These are phyloP conservation scores for Orchestes rusci DNA, from an alignment of 2,888 invertebrate genomes.

Conservation along the genomic window DNA sequence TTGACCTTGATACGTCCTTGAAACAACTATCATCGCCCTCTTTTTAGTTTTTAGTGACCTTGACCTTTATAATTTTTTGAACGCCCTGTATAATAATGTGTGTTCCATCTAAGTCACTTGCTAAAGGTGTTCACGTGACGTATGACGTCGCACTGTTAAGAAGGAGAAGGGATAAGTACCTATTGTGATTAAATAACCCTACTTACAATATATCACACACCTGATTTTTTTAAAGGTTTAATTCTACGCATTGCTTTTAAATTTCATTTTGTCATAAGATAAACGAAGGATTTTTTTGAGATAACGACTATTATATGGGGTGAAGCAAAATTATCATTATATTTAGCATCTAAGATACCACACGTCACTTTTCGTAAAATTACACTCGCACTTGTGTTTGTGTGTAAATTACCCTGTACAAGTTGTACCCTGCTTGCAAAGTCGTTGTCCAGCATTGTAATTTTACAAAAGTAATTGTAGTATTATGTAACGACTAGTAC, in stretches of 20 bases:
- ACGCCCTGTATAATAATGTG: too few species aligned
- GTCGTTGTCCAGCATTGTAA: too few species aligned
- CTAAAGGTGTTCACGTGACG: too few species aligned
- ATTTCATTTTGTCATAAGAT: conserved; percentile 33
- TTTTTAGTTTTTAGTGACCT: too few species aligned
- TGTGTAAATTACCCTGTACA: not conserved
- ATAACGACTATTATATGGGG: not conserved
- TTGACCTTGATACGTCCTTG: too few species aligned
- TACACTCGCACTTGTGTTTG: not conserved
- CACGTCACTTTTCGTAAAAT: not conserved
- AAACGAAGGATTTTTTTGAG: conserved; percentile 15
- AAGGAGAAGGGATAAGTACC: conserved; percentile 11
- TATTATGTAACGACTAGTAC: conserved; percentile 8
- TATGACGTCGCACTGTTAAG: too few species aligned
- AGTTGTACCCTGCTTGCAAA: not conserved
- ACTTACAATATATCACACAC: conserved; percentile 39
- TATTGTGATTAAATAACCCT: conserved; percentile 11
- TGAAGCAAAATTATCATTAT: too few species aligned
- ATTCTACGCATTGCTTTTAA: conserved; percentile 42
- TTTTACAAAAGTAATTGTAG: too few species aligned
- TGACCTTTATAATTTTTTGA: too few species aligned
- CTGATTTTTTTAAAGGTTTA: conserved; percentile 41
- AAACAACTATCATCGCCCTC: too few species aligned
- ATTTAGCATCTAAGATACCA: not conserved
- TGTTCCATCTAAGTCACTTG: too few species aligned